These are phyloP conservation scores for Acrobasis consociella DNA, from an alignment of 2,888 invertebrate species.

Conservation along the genomic window DNA sequence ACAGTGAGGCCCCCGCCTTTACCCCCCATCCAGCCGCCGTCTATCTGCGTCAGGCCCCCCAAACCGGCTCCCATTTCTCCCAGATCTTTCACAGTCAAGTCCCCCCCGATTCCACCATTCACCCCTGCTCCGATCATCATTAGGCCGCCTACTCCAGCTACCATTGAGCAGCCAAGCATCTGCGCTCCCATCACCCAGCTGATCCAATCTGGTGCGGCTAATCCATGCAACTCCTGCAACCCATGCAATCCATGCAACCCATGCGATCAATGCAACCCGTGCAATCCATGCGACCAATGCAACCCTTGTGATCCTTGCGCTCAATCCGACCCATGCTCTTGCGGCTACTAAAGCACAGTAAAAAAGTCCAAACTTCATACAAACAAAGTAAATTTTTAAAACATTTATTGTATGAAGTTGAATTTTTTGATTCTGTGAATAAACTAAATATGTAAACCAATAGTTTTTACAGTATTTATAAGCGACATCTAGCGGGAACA, in stretches of 20 bases:
- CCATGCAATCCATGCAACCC: slow-evolving; percentile 5
- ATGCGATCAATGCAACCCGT: neutral
- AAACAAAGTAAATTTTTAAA: neutral
- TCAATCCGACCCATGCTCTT: neutral
- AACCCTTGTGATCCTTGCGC: neutral
- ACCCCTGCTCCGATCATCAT: slow-evolving; percentile 34
- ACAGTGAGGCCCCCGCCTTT: slow-evolving; percentile 50
- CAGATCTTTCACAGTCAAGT: slow-evolving; percentile 39
- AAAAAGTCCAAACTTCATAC: neutral
- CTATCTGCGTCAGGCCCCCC: slow-evolving; percentile 54
- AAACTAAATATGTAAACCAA: slow-evolving; percentile 4
- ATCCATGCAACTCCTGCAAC: neutral
- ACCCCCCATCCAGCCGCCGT: slow-evolving; percentile 46
- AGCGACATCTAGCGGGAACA: slow-evolving; percentile 2
- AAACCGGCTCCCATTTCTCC: slow-evolving; percentile 43
- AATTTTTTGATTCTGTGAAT: neutral
- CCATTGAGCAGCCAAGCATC: slow-evolving; percentile 51
- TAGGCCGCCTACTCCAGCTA: slow-evolving; percentile 44
- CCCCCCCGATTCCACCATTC: slow-evolving; percentile 40
- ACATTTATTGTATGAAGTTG: neutral
- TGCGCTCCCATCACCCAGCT: slow-evolving; percentile 33
- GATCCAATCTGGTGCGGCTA: neutral
- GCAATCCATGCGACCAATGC: slow-evolving; percentile 7
- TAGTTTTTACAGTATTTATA: slow-evolving; percentile 1
- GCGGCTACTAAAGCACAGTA: slow-evolving; percentile 7